These are phyloP conservation scores for Limnothrissa miodon DNA, from an alignment of 2,113 vertebrate species.

Conservation along the genomic window DNA sequence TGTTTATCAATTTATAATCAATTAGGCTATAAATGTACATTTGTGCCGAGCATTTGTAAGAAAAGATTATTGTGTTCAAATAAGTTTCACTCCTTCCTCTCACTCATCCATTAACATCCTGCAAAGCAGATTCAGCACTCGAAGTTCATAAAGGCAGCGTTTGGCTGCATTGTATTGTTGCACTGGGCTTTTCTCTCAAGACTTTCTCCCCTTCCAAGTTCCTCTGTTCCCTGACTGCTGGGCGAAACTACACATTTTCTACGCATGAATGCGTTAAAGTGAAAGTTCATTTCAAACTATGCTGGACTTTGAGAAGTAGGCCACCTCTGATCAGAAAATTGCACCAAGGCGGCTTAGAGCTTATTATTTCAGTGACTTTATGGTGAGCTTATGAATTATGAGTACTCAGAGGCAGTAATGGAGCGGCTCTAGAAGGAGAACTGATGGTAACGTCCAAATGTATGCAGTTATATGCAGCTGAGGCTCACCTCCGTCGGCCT, in stretches of 20 bases:
- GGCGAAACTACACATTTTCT: not conserved
- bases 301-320: slow-evolving; percentile 55
- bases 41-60: not conserved
- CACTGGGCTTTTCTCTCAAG: not conserved
- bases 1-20: not conserved
- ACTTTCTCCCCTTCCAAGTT: not conserved
- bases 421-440: slow-evolving; percentile 23
- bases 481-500: not conserved
- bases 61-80: not conserved
- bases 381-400: slow-evolving; percentile 73
- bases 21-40: not conserved
- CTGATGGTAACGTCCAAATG: not conserved
- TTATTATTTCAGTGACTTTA: slow-evolving; percentile 54
- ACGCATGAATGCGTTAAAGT: not conserved
- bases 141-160: not conserved
- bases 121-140: not conserved
- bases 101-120: not conserved
- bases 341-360: slow-evolving; percentile 52
- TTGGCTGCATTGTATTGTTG: not conserved
- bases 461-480: not conserved
- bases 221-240: not conserved
- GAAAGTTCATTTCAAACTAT: slow-evolving; percentile 46
- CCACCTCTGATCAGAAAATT: slow-evolving; percentile 64
- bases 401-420: slow-evolving; percentile 40
- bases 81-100: not conserved